Conservation (phyloP, 2,888 invertebrate species). For the Gordius sp. region DNA sequence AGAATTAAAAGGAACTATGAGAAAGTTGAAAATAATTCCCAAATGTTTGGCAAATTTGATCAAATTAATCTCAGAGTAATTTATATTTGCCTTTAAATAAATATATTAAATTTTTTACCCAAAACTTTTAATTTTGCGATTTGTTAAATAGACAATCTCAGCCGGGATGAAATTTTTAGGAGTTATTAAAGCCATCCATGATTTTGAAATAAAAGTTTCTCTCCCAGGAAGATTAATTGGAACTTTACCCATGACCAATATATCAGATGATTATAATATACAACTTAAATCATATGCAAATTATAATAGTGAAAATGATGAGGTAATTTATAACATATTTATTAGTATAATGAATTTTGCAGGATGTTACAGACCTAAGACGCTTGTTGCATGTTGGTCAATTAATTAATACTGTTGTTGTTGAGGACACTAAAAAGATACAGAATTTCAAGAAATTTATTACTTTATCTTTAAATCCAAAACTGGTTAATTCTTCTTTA, state of each 20-base stretch:
- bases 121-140: not conserved
- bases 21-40: not conserved
- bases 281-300: not conserved
- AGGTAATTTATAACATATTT: not conserved
- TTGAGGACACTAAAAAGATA: not conserved
- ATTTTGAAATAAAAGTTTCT: constrained; percentile 6
- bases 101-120: too few species aligned
- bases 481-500: not conserved
- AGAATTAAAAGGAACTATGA: not conserved
- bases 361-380: not conserved
- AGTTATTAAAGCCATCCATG: constrained; percentile 9
- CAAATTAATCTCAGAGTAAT: not conserved
- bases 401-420: not conserved
- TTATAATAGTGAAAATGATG: not conserved
- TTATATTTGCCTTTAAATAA: too few species aligned
- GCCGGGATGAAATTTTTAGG: constrained; percentile 9
- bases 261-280: constrained; percentile 8
- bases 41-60: not conserved
- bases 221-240: constrained; percentile 8
- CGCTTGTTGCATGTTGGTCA: not conserved
- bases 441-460: not conserved
- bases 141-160: not conserved
- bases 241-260: constrained; percentile 9
- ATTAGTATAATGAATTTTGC: not conserved
- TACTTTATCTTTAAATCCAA: not conserved